Evolutionary conservation across 2,113 vertebrate genomes (phyloP).

Genomic region (Trematomus loennbergii): DNA sequence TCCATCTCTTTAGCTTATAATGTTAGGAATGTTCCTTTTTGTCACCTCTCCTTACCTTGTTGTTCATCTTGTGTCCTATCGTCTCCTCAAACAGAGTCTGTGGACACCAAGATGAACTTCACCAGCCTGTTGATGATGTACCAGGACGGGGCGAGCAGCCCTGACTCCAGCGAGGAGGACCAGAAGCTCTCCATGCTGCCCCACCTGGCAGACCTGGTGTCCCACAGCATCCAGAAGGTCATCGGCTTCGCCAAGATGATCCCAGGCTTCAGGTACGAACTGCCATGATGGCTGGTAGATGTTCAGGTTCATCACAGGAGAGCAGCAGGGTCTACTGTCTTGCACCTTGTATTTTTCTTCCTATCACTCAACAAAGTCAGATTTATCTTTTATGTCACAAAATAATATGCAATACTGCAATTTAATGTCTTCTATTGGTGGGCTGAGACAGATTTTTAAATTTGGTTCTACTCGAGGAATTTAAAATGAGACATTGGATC

Average conservation of each 20-base stretch:
- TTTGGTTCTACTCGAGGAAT: background rate
- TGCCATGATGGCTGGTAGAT: background rate
- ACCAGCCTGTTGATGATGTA: constrained; percentile 85
- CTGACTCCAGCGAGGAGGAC: constrained; percentile 82
- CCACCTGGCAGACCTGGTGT: constrained; percentile 95
- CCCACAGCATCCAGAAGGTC: constrained; percentile 99
- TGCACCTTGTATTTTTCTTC: background rate
- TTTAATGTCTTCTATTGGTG: too few relatives aligned
- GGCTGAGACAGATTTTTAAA: too few relatives aligned
- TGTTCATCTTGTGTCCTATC: background rate
- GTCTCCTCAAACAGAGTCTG: constrained; percentile 75
- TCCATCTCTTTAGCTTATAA: too few relatives aligned
- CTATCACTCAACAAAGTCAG: too few relatives aligned
- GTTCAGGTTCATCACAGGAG: background rate
- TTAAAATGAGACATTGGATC: background rate
- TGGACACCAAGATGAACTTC: constrained; percentile 87
- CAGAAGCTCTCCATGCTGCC: constrained; percentile 92
- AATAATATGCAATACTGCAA: too few relatives aligned
- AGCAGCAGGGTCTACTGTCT: background rate
- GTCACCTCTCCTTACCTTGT: background rate
- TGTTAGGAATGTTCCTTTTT: too few relatives aligned
- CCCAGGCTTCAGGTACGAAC: constrained; percentile 92
- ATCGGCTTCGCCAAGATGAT: constrained; percentile 99
- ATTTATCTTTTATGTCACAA: too few relatives aligned
- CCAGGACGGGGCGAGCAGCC: constrained; percentile 83